A percentile compares a stretch with the other conserved stretches of the same genome.
These are phyloP conservation scores for Drosophila melanosoma DNA, from an alignment of 2,888 invertebrate genomes.

Conservation along the genomic window DNA sequence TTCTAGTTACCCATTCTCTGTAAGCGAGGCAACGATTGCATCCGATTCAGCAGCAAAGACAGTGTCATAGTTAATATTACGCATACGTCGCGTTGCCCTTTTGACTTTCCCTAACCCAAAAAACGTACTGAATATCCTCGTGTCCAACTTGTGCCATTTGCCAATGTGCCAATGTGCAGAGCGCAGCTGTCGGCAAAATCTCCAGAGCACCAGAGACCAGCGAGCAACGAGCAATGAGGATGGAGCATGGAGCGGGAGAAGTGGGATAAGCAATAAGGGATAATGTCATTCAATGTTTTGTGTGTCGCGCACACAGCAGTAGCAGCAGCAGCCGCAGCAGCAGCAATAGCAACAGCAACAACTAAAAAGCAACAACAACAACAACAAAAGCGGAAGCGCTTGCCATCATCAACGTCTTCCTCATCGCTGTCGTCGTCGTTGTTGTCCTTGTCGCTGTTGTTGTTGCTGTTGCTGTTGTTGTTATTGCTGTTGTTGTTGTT, in stretches of 20 bases:
- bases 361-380: slow-evolving; percentile 24
- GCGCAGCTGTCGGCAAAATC: slow-evolving; percentile 61
- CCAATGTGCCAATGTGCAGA: slow-evolving; percentile 62
- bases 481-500: slow-evolving; percentile 63
- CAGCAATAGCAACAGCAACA: slow-evolving; percentile 25
- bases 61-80: slow-evolving; percentile 75
- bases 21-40: slow-evolving; percentile 20
- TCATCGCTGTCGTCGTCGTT: slow-evolving; percentile 51
- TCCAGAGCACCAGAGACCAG: slow-evolving; percentile 8
- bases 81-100: slow-evolving; percentile 77
- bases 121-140: slow-evolving; percentile 14
- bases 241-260: slow-evolving; percentile 42
- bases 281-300: slow-evolving; percentile 83
- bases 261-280: slow-evolving; percentile 82
- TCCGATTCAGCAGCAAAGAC: slow-evolving; percentile 30
- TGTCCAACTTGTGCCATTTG: slow-evolving; percentile 51
- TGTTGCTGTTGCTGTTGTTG: slow-evolving; percentile 21
- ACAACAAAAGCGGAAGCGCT: slow-evolving; percentile 68
- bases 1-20: not conserved
- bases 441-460: slow-evolving; percentile 44
- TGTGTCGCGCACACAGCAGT: slow-evolving; percentile 64
- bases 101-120: slow-evolving; percentile 65
- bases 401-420: slow-evolving; percentile 76
- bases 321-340: slow-evolving; percentile 28
- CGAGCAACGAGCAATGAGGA: slow-evolving; percentile 17